Base-by-base conservation (phyloP, 2,113 vertebrate genomes). In the Vulpes lagopus region DNA sequence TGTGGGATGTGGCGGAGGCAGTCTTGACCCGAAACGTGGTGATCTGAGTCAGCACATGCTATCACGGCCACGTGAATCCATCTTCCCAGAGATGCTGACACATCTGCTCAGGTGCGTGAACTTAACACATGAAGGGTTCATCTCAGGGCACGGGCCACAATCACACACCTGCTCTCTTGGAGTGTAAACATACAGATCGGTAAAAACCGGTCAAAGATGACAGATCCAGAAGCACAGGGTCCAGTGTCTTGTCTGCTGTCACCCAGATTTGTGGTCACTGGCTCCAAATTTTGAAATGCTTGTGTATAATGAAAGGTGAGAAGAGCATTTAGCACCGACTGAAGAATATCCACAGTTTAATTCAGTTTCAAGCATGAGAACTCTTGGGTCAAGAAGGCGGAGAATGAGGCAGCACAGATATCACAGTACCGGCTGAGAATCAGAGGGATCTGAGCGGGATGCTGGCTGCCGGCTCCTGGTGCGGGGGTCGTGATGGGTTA, bases 361-460 rank as follows among this genome's bases (percentile, higher is more conserved):
- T 7, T 57, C 11, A 5, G 32, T 22, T 51, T 43, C 62, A 64
- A 59, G 43, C 3, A 11, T 71, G 35, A 38, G 81, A 27, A 43
- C 16, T 20, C 60, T 17, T 19, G 23, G 22, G 43, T 16, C 12
- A 5, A n/a, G 25, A 67, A n/a, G 25, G 16, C 57, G 2, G 62
- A 1, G 0, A 10, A 11, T 30, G 57, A 11, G 20, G 14, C 15
- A n/a, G 11, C 20, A 3, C 1, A 38, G 32, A 7, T 19, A 0
- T 1, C 1, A 4, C 32, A 62, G 14, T 17, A 35, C 15, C 0
- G 3, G 17, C 43, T 62, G 60, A 9, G 83, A 57, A 17, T 20
- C 19, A 27, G 23, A 49, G 2, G 32, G 16, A 25, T 35, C 43
- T 32, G 71, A 10, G 14, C 22, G 73, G 27, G 14, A 60, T 69